These are phyloP conservation scores for Etheostoma spectabile DNA, from an alignment of 2,113 vertebrate genomes.

Conservation along the genomic window DNA sequence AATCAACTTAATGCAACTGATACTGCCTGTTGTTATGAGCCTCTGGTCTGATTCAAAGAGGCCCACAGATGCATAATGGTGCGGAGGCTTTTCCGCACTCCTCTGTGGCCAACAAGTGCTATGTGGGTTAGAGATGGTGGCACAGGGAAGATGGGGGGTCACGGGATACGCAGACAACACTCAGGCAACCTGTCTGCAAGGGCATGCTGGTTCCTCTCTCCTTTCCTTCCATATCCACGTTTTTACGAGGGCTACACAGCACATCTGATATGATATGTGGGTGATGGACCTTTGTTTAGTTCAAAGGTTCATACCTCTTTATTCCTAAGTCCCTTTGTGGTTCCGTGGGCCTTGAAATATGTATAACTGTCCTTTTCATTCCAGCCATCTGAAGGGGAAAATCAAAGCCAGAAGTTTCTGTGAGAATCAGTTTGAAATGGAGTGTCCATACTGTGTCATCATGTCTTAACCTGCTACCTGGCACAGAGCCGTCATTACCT, in stretches of 20 bases:
- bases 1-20: slow-evolving; percentile 98
- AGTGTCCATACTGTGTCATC: slow-evolving; percentile 84
- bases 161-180: slow-evolving; percentile 84
- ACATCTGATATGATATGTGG: slow-evolving; percentile 89
- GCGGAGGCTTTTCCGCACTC: slow-evolving; percentile 85
- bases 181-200: slow-evolving; percentile 82
- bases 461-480: slow-evolving; percentile 82
- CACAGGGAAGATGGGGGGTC: slow-evolving; percentile 73
- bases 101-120: slow-evolving; percentile 81
- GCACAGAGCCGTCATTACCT: slow-evolving; percentile 65
- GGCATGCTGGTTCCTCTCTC: slow-evolving; percentile 84
- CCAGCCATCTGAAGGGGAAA: slow-evolving; percentile 91
- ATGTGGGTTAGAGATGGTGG: slow-evolving; percentile 83
- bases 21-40: slow-evolving; percentile 83
- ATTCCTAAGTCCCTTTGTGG: slow-evolving; percentile 97
- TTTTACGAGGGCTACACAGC: slow-evolving; percentile 85
- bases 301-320: slow-evolving; percentile 98
- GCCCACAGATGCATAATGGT: slow-evolving; percentile 87
- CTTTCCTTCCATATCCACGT: slow-evolving; percentile 83
- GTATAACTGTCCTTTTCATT: slow-evolving; percentile 99
- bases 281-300: slow-evolving; percentile 97
- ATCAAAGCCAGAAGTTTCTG: slow-evolving; percentile 92
- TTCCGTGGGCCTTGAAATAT: slow-evolving; percentile 97
- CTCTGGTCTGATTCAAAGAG: slow-evolving; percentile 91
- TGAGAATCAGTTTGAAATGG: slow-evolving; percentile 91